A percentile compares a stretch with the other conserved stretches of the same genome.
phyloP scores from a whole-genome alignment of 35 echinoderm and acorn worm species.

The Lytechinus variegatus region DNA sequence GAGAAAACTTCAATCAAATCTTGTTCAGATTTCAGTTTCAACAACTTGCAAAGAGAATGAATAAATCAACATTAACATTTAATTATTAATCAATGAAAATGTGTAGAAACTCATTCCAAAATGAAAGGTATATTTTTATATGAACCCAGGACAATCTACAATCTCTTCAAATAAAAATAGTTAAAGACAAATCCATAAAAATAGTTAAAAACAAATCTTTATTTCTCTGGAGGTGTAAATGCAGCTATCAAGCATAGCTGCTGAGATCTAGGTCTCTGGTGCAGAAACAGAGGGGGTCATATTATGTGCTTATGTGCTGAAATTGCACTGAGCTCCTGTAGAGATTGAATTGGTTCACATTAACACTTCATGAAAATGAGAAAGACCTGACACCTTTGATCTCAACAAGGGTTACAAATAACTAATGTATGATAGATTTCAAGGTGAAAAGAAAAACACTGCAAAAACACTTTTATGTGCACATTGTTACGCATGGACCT shows the following conservation, averaged over 20 bases:
- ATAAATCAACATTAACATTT: too few relatives aligned
- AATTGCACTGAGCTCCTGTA: background rate
- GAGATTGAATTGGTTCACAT: background rate
- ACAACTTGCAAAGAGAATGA: too few relatives aligned
- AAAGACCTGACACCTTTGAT: constrained; percentile 1
- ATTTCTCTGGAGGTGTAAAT: background rate
- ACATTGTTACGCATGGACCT: too few relatives aligned
- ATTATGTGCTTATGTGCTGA: constrained; percentile 42
- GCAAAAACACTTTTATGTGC: too few relatives aligned
- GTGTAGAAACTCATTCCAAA: too few relatives aligned
- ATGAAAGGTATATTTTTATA: too few relatives aligned
- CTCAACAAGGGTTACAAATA: background rate
- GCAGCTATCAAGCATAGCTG: background rate
- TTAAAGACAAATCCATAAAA: background rate
- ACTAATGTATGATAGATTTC: background rate
- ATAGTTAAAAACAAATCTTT: background rate
- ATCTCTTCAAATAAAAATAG: background rate
- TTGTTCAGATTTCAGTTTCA: too few relatives aligned
- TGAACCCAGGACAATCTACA: background rate
- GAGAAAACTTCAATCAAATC: too few relatives aligned
- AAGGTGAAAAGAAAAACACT: background rate
- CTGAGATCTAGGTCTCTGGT: background rate
- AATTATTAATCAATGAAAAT: too few relatives aligned
- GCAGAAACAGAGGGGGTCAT: background rate
- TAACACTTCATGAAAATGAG: background rate